phyloP scores from a whole-genome alignment of 92 coral and sea anemone species.

The Blastomussa wellsi region DNA sequence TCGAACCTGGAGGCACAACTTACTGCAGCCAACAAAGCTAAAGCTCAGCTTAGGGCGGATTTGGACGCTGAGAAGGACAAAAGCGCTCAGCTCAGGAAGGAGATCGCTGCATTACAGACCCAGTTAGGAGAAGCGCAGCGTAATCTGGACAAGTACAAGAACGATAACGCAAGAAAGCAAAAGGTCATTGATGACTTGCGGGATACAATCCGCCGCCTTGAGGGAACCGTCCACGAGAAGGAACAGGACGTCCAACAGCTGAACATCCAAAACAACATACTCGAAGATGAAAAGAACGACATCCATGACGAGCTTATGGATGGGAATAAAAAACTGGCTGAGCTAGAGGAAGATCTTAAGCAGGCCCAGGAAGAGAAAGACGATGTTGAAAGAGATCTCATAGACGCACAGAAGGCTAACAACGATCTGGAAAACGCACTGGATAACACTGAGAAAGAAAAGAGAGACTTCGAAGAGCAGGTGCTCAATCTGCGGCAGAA shows the following conservation, averaged over 20 bases:
- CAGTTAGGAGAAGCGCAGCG: constrained; percentile 84
- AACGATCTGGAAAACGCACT: constrained; percentile 87
- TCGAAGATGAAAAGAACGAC: constrained; percentile 95
- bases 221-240: constrained; percentile 81
- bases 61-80: constrained; percentile 89
- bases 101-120: constrained; percentile 77
- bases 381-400: constrained; percentile 79
- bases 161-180: constrained; percentile 87
- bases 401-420: constrained; percentile 69
- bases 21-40: constrained; percentile 78
- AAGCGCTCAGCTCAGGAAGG: constrained; percentile 81
- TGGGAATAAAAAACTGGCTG: constrained; percentile 82
- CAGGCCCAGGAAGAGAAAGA: constrained; percentile 78
- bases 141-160: constrained; percentile 79
- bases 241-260: constrained; percentile 87
- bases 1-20: constrained; percentile 86
- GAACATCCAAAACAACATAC: constrained; percentile 88
- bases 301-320: constrained; percentile 86
- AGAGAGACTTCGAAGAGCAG: constrained; percentile 86
- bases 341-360: constrained; percentile 79
- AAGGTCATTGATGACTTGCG: constrained; percentile 89
- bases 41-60: constrained; percentile 80
- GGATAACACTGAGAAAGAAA: constrained; percentile 81
- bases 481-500: constrained; percentile 75
- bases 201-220: constrained; percentile 83